Evolutionary conservation across 2,888 invertebrate species (phyloP).

Genomic region (Ceramica pisi): DNA sequence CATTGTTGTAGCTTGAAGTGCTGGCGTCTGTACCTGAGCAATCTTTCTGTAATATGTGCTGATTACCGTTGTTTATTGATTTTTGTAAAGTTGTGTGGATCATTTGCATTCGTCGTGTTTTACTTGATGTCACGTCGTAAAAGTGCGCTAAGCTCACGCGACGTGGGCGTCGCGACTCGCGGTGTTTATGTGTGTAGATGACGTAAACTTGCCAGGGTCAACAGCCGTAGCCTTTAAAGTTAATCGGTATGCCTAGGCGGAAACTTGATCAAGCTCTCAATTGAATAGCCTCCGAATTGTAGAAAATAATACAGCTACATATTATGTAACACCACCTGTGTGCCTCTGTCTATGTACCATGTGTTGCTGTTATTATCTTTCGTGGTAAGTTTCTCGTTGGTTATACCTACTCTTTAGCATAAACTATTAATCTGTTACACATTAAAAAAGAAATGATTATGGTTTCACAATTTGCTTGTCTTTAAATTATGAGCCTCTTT

Average conservation of each 20-base stretch:
- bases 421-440: too few relatives aligned
- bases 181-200: constrained; percentile 63
- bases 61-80: neutral
- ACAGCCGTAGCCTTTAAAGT: constrained; percentile 68
- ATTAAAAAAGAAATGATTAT: neutral
- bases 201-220: constrained; percentile 79
- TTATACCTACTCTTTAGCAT: neutral
- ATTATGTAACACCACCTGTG: neutral
- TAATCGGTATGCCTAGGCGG: constrained; percentile 65
- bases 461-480: neutral
- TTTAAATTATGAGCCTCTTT: neutral
- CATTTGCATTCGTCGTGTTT: neutral
- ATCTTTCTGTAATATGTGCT: constrained; percentile 3
- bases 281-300: constrained; percentile 29
- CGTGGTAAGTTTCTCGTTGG: neutral
- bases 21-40: neutral
- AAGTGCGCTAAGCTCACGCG: constrained; percentile 40
- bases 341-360: neutral
- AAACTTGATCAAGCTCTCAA: constrained; percentile 61
- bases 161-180: constrained; percentile 56
- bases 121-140: constrained; percentile 15
- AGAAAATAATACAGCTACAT: constrained; percentile 11
- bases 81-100: neutral
- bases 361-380: neutral
- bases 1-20: too few relatives aligned